Conservation (phyloP, 2,888 invertebrate genomes). For the Meandrusa payeni region DNA sequence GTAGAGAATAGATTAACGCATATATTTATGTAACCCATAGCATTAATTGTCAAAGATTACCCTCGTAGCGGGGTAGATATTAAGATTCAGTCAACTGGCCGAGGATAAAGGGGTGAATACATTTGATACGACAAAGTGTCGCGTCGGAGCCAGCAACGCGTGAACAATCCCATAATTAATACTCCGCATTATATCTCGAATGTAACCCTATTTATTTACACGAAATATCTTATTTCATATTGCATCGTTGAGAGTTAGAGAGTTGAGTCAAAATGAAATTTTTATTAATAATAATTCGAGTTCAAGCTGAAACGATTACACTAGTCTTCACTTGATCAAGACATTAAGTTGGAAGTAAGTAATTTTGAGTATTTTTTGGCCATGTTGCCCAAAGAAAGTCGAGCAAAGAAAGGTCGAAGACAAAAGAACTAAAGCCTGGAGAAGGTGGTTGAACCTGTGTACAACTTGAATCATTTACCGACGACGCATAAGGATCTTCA, state of each 20-base stretch:
- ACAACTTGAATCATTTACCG: no score
- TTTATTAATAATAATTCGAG: no score
- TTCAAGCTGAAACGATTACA: no score
- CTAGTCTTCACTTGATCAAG: no score
- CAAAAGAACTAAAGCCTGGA: no score
- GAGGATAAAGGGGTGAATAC: conserved; percentile 69
- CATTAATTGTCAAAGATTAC: conserved; percentile 67
- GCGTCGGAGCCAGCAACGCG: conserved; percentile 64
- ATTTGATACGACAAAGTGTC: conserved; percentile 52
- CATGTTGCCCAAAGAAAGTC: no score
- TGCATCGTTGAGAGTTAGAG: conserved; percentile 9
- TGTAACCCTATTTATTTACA: conserved; percentile 24
- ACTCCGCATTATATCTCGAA: conserved; percentile 39
- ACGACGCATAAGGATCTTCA: no score
- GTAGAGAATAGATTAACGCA: background rate
- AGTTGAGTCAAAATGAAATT: no score
- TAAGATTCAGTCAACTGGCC: conserved; percentile 73
- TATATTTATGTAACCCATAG: conserved; percentile 32
- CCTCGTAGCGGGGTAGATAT: conserved; percentile 48
- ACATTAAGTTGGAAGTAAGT: no score
- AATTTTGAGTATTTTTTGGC: no score
- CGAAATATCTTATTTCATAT: conserved; percentile 15
- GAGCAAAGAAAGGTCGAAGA: no score
- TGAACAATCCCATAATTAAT: conserved; percentile 75
- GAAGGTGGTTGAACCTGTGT: no score